These are phyloP conservation scores for Drosophila ohnishii DNA, from an alignment of 1,140 invertebrate genomes.

Conservation along the genomic window DNA sequence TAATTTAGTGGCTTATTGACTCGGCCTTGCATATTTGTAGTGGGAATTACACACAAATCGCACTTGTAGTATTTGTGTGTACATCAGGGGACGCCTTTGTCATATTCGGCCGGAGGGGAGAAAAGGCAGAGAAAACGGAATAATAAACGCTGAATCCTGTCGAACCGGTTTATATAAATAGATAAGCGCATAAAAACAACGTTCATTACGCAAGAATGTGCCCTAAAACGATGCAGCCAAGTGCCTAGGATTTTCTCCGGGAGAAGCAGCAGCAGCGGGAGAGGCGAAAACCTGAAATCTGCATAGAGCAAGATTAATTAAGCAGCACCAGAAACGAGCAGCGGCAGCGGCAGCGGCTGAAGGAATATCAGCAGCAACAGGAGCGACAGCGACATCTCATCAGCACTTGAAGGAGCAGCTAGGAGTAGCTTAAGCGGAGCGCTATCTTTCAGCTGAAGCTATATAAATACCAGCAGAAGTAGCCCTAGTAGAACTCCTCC, in stretches of 20 bases:
- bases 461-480: neutral
- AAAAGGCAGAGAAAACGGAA: constrained; percentile 24
- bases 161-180: constrained; percentile 75
- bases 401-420: constrained; percentile 3
- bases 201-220: constrained; percentile 81
- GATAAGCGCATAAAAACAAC: constrained; percentile 56
- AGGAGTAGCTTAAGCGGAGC: neutral
- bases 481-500: neutral
- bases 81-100: constrained; percentile 20
- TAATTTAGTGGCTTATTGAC: constrained; percentile 77
- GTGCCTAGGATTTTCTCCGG: constrained; percentile 47
- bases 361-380: neutral
- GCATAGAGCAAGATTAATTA: constrained; percentile 77
- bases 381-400: constrained; percentile 18
- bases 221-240: constrained; percentile 78
- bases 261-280: constrained; percentile 11
- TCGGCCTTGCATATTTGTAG: constrained; percentile 30
- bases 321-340: constrained; percentile 10
- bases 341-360: constrained; percentile 1
- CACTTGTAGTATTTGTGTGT: constrained; percentile 27
- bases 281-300: constrained; percentile 70
- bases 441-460: neutral
- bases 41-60: constrained; percentile 29
- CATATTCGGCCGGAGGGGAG: constrained; percentile 46
- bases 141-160: constrained; percentile 58